A percentile compares a stretch with the other conserved stretches of the same genome.
phyloP scores from a whole-genome alignment of 1,140 invertebrate genomes.

The Lasioglossum albipes region DNA sequence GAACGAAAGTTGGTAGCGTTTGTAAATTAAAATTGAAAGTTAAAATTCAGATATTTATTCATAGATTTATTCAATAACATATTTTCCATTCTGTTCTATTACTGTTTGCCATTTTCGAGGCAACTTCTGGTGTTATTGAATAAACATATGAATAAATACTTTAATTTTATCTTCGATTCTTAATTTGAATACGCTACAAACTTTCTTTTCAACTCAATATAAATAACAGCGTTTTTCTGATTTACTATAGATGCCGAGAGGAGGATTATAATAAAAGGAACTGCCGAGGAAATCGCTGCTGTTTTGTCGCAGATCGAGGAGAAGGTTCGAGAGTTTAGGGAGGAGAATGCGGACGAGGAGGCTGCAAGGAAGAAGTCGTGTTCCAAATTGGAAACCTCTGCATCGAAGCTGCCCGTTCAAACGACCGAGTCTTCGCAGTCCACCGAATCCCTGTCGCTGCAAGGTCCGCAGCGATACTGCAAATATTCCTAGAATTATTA shows the following conservation, averaged over 20 bases:
- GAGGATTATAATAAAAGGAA: slow-evolving; percentile 82
- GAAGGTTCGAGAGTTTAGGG: slow-evolving; percentile 82
- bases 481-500: too few species aligned
- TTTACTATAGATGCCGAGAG: slow-evolving; percentile 71
- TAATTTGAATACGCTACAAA: too few species aligned
- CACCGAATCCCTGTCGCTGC: background rate
- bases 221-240: slow-evolving; percentile 5
- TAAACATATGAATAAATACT: too few species aligned
- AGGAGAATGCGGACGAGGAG: slow-evolving; percentile 68
- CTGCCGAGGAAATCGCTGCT: slow-evolving; percentile 81
- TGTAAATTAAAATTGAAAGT: too few species aligned
- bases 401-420: slow-evolving; percentile 76
- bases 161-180: too few species aligned
- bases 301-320: slow-evolving; percentile 83
- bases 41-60: too few species aligned
- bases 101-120: too few species aligned
- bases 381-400: slow-evolving; percentile 71
- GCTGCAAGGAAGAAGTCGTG: slow-evolving; percentile 68
- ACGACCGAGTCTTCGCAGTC: background rate
- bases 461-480: slow-evolving; percentile 10
- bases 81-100: too few species aligned
- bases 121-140: too few species aligned
- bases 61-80: too few species aligned
- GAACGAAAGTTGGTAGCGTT: too few species aligned
- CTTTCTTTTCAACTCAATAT: too few species aligned